Base-by-base conservation (phyloP, 92 coral and sea anemone genomes). In the Actinernus sp. region DNA sequence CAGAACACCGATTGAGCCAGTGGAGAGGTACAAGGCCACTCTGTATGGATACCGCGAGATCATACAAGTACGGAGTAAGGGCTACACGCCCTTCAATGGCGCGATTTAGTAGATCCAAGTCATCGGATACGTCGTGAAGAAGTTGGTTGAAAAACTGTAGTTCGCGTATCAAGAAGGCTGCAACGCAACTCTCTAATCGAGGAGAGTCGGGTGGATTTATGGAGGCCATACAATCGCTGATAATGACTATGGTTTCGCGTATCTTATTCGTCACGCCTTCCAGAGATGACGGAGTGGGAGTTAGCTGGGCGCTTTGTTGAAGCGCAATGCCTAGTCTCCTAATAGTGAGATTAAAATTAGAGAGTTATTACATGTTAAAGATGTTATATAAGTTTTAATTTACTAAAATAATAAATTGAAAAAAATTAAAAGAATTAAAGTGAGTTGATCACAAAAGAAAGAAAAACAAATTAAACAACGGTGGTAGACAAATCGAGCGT, bases 31-130 rank as follows among this genome's bases (percentile, higher is more conserved):
- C 87, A 18, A 7, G 29, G 21, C 67, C 31, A 28, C 54, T 9
- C 10, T 72, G 82, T 2, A 89, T 48, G 26, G 74, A 71, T 40
- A 40, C 76, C 24, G 86, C 73, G 18, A 89, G 54, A 46, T 31
- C 28, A 55, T 71, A 67, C 44, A 89, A 43, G 24, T 44, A 31
- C 1, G 88, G 91, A 3, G 88, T 84, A 29, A 78, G 47, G 12
- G 88, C 84, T 28, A 84, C 36, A 8, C 37, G 61, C 1, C 96
- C 96, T 51, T 44, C 61, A 45, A 79, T 73, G 7, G 88, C 91
- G 49, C 59, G 30, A 14, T 52, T 41, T 17, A 89, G 46, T 38
- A 89, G 76, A n/a, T 52, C 65, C 29, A 74, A 21, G 23, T 85
- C 88, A 14, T 40, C 26, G 0, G 55, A 34, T 20, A 77, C 49